Evolutionary conservation across 2,888 invertebrate species (phyloP).

Genomic region (Meliscaeva auricollis): DNA sequence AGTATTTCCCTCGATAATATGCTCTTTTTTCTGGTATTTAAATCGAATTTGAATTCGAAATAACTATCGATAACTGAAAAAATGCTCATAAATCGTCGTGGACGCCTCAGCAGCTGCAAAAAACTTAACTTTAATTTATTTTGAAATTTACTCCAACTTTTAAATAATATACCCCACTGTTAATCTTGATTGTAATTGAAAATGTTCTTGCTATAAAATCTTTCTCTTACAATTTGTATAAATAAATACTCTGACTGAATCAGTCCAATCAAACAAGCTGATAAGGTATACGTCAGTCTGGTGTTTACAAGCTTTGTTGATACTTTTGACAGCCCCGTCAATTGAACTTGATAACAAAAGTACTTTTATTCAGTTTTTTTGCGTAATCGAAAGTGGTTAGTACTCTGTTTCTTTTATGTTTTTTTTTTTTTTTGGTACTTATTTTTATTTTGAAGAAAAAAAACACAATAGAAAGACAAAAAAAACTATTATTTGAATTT

Average conservation of each 20-base stretch:
- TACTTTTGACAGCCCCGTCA: conserved; percentile 43
- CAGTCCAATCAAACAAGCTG: conserved; percentile 49
- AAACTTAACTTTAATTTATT: not conserved
- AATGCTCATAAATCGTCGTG: too few species aligned
- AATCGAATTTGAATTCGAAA: too few species aligned
- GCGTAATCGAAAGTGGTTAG: conserved; percentile 36
- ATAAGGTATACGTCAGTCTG: conserved; percentile 35
- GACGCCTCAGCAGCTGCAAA: too few species aligned
- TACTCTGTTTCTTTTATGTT: not conserved
- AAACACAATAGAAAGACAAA: not conserved
- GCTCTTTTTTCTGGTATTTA: too few species aligned
- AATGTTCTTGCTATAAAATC: conserved; percentile 1
- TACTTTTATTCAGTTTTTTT: conserved; percentile 33
- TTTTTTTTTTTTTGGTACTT: conserved; percentile 27
- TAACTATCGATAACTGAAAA: too few species aligned
- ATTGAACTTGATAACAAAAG: conserved; percentile 41
- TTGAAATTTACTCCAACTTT: not conserved
- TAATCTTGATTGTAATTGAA: not conserved
- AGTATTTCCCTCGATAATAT: too few species aligned
- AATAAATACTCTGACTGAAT: conserved; percentile 5
- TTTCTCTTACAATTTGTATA: not conserved
- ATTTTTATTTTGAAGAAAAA: conserved; percentile 26
- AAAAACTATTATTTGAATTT: conserved; percentile 7
- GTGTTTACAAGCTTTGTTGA: conserved; percentile 27
- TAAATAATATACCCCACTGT: not conserved